These are phyloP conservation scores for Threskiornis aethiopicus DNA, from an alignment of 2,797 vertebrate species.

Conservation along the genomic window DNA sequence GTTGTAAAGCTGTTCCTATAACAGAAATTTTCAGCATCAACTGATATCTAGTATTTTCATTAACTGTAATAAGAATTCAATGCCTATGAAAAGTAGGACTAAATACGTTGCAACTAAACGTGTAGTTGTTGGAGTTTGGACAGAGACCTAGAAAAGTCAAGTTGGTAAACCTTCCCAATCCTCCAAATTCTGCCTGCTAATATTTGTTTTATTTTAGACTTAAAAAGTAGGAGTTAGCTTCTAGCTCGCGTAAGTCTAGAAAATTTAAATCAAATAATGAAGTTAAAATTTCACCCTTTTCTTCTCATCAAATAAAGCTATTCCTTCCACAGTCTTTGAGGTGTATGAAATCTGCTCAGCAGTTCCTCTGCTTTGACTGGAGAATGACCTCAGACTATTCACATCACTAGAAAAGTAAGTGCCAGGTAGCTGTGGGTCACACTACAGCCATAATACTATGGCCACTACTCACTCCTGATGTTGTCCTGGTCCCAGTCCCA, in stretches of 20 bases:
- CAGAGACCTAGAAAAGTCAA: neutral
- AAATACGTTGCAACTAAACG: neutral
- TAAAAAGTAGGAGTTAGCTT: neutral
- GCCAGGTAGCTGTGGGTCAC: neutral
- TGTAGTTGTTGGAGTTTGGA: neutral
- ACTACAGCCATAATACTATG: neutral
- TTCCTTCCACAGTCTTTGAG: neutral
- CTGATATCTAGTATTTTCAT: neutral
- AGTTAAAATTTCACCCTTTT: neutral
- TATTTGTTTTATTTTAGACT: neutral
- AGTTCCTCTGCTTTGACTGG: neutral
- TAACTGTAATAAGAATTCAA: neutral
- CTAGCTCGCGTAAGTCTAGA: neutral
- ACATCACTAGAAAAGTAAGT: neutral
- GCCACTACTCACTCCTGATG: neutral
- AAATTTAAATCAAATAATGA: neutral
- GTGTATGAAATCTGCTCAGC: neutral
- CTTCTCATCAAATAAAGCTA: neutral
- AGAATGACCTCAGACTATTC: neutral
- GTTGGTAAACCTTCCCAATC: neutral
- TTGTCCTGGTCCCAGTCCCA: neutral
- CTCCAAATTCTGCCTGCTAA: neutral
- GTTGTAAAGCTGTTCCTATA: neutral
- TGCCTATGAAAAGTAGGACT: neutral
- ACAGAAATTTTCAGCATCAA: neutral